Evolutionary conservation across 2,113 vertebrate species (phyloP).

Genomic region (Oophaga pumilio): DNA sequence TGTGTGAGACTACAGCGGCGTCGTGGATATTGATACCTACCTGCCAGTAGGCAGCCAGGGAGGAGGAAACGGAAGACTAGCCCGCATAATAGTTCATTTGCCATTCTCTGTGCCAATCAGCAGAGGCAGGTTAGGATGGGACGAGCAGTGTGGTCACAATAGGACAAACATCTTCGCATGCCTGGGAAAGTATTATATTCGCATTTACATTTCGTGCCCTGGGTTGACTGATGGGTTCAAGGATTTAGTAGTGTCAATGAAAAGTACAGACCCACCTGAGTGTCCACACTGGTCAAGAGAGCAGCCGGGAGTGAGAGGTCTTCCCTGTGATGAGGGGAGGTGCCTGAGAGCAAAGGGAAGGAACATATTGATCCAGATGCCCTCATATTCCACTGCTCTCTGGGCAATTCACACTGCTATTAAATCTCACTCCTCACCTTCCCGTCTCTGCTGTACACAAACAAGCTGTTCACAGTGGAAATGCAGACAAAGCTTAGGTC

Average conservation of each 20-base stretch:
- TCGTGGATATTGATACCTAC: conserved; percentile 62
- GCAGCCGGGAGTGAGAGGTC: conserved; percentile 37
- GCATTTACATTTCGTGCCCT: not conserved
- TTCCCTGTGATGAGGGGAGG: conserved; percentile 51
- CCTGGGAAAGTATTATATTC: not conserved
- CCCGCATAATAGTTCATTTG: conserved; percentile 64
- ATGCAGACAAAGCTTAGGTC: not conserved
- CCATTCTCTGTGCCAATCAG: conserved; percentile 53
- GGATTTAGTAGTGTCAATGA: not conserved
- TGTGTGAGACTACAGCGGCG: too few species aligned
- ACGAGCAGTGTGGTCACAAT: conserved; percentile 15
- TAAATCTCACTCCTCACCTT: not conserved
- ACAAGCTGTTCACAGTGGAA: not conserved
- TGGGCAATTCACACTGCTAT: conserved; percentile 1
- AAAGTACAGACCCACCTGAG: conserved; percentile 27
- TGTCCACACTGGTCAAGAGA: conserved; percentile 27
- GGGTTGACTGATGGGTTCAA: not conserved
- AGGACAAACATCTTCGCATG: not conserved
- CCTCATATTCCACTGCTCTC: conserved; percentile 37
- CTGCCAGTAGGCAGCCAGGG: conserved; percentile 68
- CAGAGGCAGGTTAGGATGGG: not conserved
- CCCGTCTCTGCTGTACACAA: conserved; percentile 22
- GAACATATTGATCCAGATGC: conserved; percentile 58
- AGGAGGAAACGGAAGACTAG: conserved; percentile 71
- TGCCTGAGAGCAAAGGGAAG: conserved; percentile 57